Percentiles rank a stretch among this genome's conserved stretches.
Conservation (phyloP, 2,113 vertebrate species). For the Prietella phreatophila region DNA sequence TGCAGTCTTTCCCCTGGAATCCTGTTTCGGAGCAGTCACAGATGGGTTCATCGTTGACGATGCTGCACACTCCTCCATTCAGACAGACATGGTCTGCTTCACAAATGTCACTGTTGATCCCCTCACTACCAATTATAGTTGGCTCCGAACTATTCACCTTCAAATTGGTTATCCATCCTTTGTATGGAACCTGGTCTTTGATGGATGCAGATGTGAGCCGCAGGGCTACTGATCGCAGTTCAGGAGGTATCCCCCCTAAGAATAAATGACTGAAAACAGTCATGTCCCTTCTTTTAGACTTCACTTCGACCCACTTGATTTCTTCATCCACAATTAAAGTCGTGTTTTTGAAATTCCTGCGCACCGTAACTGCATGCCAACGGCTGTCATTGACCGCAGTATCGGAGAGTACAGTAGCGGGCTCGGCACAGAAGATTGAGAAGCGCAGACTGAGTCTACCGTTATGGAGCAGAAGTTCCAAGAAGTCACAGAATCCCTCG, state of each 20-base stretch:
- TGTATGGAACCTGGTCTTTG: conserved; percentile 85
- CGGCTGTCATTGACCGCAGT: conserved; percentile 87
- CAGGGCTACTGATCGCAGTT: conserved; percentile 83
- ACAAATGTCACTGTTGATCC: conserved; percentile 82
- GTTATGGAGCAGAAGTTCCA: conserved; percentile 92
- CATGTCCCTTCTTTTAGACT: conserved; percentile 96
- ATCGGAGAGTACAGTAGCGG: conserved; percentile 87
- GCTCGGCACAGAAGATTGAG: conserved; percentile 96
- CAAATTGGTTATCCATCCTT: conserved; percentile 90
- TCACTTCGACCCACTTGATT: conserved; percentile 94
- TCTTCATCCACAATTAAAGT: conserved; percentile 86
- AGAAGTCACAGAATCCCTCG: conserved; percentile 97
- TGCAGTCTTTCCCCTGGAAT: conserved; percentile 97
- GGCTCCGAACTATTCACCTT: conserved; percentile 82
- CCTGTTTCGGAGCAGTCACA: conserved; percentile 97
- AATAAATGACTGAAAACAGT: conserved; percentile 95
- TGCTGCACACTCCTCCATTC: conserved; percentile 93
- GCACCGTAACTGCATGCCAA: conserved; percentile 88
- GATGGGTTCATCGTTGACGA: conserved; percentile 87
- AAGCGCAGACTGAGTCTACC: conserved; percentile 93
- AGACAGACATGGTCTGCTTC: conserved; percentile 85
- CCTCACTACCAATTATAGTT: conserved; percentile 79
- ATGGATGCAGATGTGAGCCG: conserved; percentile 87
- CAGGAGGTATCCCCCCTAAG: conserved; percentile 87
- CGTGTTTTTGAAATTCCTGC: conserved; percentile 94